These are phyloP conservation scores for Pocota personata DNA, from an alignment of 2,888 invertebrate species.

Conservation along the genomic window DNA sequence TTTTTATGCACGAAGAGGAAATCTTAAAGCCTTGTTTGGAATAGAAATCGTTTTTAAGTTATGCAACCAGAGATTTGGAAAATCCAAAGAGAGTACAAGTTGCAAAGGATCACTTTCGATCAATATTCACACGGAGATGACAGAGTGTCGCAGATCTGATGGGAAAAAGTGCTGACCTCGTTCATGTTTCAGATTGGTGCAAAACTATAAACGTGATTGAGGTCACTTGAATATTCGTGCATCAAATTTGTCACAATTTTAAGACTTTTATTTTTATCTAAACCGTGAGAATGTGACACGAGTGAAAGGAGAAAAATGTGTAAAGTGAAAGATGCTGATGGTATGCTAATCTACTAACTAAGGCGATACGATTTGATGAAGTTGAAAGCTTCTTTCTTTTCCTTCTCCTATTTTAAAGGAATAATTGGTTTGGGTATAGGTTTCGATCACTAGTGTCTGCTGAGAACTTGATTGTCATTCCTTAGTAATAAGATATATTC, in stretches of 20 bases:
- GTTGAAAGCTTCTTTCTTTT: no score
- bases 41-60: conserved; percentile 30
- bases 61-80: neutral
- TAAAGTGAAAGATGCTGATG: no score
- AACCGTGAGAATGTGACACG: neutral
- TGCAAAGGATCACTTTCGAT: conserved; percentile 1
- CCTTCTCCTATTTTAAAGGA: no score
- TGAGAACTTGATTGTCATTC: no score
- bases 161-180: neutral
- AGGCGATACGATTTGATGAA: no score
- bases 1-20: conserved; percentile 8
- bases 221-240: neutral
- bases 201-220: neutral
- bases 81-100: neutral
- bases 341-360: no score
- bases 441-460: no score
- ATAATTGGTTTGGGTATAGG: no score
- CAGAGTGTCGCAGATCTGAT: neutral
- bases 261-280: neutral
- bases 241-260: neutral
- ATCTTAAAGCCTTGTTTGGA: conserved; percentile 3
- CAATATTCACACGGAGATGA: neutral
- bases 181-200: neutral
- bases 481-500: no score
- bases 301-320: neutral